These are phyloP conservation scores for Poicephalus gulielmi DNA, from an alignment of 2,113 vertebrate genomes.

Conservation along the genomic window DNA sequence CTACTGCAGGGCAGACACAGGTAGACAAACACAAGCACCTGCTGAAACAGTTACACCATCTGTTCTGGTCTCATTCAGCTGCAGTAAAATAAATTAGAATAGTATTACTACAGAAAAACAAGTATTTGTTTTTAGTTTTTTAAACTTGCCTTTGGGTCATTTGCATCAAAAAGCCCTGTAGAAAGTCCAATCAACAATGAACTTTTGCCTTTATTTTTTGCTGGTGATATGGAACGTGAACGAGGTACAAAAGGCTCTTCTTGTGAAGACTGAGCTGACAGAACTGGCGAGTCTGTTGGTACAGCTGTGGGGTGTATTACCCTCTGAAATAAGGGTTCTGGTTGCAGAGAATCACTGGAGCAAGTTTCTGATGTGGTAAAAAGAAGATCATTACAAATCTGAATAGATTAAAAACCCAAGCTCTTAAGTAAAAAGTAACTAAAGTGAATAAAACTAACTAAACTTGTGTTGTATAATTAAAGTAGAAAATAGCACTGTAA, in stretches of 20 bases:
- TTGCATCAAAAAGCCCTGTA: conserved; percentile 93
- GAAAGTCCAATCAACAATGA: conserved; percentile 91
- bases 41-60: background rate
- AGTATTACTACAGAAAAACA: background rate
- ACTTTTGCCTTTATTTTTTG: conserved; percentile 81
- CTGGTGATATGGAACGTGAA: conserved; percentile 88
- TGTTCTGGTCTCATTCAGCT: background rate
- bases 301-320: conserved; percentile 75
- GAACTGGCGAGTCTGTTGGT: conserved; percentile 72
- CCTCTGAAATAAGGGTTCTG: conserved; percentile 84
- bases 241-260: conserved; percentile 84
- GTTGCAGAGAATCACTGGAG: conserved; percentile 30
- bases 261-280: conserved; percentile 86
- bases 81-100: background rate
- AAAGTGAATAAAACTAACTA: background rate
- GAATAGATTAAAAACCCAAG: background rate
- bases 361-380: conserved; percentile 35
- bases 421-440: background rate
- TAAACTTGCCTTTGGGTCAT: conserved; percentile 91
- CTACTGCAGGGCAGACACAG: background rate
- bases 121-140: background rate
- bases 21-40: background rate
- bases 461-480: background rate
- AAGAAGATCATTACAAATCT: background rate
- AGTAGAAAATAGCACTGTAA: background rate